These are phyloP conservation scores for Anthopleura xanthogrammica DNA, from an alignment of 92 coral and sea anemone species.

Conservation along the genomic window DNA sequence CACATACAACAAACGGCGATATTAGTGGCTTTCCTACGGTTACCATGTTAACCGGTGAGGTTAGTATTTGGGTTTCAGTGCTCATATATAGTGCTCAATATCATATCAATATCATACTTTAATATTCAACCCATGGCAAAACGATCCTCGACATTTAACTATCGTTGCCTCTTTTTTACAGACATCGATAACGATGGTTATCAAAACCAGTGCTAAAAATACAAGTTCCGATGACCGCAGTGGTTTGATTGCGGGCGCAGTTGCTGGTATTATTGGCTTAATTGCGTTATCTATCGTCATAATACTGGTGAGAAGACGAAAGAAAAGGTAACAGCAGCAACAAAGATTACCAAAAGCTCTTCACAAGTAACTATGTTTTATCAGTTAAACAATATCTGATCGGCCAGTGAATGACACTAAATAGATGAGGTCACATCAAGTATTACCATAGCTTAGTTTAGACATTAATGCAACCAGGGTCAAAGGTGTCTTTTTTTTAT, in stretches of 20 bases:
- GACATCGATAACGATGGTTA: neutral
- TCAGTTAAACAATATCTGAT: neutral
- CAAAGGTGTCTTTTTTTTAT: no score
- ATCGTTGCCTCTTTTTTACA: neutral
- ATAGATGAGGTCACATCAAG: no score
- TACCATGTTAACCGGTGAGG: neutral
- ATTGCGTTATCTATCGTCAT: neutral
- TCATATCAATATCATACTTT: neutral
- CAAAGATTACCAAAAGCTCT: neutral
- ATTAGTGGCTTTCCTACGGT: neutral
- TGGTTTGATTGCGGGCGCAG: constrained; percentile 8
- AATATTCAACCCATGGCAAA: neutral
- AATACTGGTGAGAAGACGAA: constrained; percentile 1
- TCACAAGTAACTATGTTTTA: no score
- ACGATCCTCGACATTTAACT: neutral
- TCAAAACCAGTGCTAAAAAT: neutral
- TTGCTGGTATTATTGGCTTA: neutral
- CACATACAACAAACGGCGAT: neutral
- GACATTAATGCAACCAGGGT: no score
- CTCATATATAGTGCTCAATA: no score
- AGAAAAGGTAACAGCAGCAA: neutral
- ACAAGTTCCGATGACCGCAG: neutral
- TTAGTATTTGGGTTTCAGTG: neutral
- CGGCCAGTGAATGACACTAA: neutral
- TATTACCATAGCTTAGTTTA: no score